A percentile compares a stretch with the other conserved stretches of the same genome.
Conservation (phyloP, 35 echinoderm and acorn worm species). For the Heliocidaris erythrogramma region DNA sequence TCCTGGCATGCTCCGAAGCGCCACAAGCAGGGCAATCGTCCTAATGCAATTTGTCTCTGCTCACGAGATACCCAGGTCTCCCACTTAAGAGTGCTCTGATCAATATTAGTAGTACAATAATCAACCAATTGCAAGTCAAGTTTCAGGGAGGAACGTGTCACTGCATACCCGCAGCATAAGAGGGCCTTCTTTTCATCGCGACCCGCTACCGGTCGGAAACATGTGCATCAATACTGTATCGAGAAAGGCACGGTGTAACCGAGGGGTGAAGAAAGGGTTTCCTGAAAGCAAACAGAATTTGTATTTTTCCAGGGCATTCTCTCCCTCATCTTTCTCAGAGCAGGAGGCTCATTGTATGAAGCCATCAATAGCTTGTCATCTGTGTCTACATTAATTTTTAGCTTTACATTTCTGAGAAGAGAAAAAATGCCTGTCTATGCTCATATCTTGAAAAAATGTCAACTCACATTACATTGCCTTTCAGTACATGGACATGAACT, state of each 20-base stretch:
- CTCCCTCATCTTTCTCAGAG: neutral
- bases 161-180: neutral
- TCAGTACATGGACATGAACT: too few relatives aligned
- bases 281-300: neutral
- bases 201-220: neutral
- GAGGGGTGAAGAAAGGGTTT: neutral
- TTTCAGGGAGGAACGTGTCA: neutral
- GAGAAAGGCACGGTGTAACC: neutral
- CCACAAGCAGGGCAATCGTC: conserved; percentile 30
- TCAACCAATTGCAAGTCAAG: conserved; percentile 23
- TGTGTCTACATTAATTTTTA: neutral
- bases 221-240: conserved; percentile 10
- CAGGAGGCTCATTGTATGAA: neutral
- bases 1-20: neutral
- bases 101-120: conserved; percentile 44
- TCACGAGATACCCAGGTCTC: neutral
- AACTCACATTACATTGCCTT: too few relatives aligned
- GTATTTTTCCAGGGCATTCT: neutral
- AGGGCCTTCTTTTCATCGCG: neutral
- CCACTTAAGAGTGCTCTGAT: conserved; percentile 33
- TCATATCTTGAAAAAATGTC: too few relatives aligned
- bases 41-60: conserved; percentile 23
- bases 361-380: conserved; percentile 16
- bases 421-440: too few relatives aligned
- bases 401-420: neutral